Percentiles rank a stretch among this genome's conserved stretches.
Conservation (phyloP, 2,113 vertebrate genomes). For the Dicrurus megarhynchus region DNA sequence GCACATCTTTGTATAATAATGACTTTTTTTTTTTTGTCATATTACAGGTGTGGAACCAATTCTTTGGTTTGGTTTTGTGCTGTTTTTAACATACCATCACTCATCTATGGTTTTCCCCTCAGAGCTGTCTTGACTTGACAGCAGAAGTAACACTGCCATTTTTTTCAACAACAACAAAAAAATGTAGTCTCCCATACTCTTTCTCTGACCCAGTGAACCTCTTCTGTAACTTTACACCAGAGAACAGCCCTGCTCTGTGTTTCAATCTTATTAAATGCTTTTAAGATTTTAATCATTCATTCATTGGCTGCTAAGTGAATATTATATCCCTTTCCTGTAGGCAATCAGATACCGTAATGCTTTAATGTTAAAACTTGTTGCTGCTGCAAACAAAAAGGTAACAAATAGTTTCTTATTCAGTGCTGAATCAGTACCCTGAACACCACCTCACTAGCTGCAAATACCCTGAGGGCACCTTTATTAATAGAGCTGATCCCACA, state of each 20-base stretch:
- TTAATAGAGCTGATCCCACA: background rate
- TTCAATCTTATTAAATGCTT: slow-evolving; percentile 66
- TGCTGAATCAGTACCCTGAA: background rate
- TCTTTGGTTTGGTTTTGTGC: background rate
- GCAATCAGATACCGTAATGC: slow-evolving; percentile 54
- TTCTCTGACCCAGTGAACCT: slow-evolving; percentile 76
- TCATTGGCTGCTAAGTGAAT: slow-evolving; percentile 54
- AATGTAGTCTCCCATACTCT: background rate
- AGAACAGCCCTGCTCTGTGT: slow-evolving; percentile 72
- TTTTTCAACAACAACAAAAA: background rate
- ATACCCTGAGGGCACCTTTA: background rate
- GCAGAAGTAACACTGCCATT: background rate
- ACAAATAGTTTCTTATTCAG: slow-evolving; percentile 44
- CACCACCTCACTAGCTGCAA: background rate
- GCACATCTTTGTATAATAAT: background rate
- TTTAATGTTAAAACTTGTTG: slow-evolving; percentile 65
- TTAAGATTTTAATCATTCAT: slow-evolving; percentile 69
- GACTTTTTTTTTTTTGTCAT: background rate
- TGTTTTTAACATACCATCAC: background rate
- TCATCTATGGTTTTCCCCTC: background rate
- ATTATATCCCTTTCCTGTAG: slow-evolving; percentile 59
- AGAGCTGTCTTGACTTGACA: slow-evolving; percentile 39
- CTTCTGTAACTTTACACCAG: slow-evolving; percentile 73
- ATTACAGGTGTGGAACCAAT: background rate
- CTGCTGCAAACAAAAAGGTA: slow-evolving; percentile 44